Evolutionary conservation across 1,140 invertebrate genomes (phyloP), one percentile per base, ranked within the genome.

Genomic region (Holcopasites calliopsidis): DNA sequence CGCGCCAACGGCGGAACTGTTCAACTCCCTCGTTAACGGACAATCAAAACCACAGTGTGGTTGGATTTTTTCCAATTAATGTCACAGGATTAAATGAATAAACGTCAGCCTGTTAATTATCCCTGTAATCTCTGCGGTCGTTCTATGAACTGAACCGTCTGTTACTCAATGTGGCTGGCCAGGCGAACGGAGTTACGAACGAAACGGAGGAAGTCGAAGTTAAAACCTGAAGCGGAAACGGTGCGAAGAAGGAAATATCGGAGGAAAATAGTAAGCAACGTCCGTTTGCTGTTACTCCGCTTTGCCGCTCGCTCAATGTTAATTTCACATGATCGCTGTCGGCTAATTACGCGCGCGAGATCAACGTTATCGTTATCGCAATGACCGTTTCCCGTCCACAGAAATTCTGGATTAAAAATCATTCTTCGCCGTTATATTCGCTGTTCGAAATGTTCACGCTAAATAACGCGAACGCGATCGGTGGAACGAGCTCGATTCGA

Each of bases 21-120:
- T 61, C 70, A 33, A 69, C 18, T n/a, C 28, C 52, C 60, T 76
- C 47, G 72, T 81, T 81, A 81, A 40, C 40, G 61, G 10, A 68
- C 47, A 69, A 80, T 76, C 77, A 82, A 82, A 82, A 66, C 60
- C 28, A 28, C 49, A 35, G n/a, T 5, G 31, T 26, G 64, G 47
- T 66, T 31, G 73, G 31, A 69, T 60, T 60, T 69, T 75, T 68
- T 75, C n/a, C 73, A 58, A 75, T 75, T 69, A 75, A 69, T 66
- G 65, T 75, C 73, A 26, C 65, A 7, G 54, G 11, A 60, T 75
- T 75, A 75, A 69, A 68, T 55, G 65, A 60, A 60, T 58, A 69
- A 69, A 75, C 54, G 44, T 69, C 55, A 50, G 50, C 55, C 66
- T 44, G 50, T 66, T 66, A 44, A 60, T 61, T 38, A 71, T n/a